Percentiles rank a stretch among this genome's conserved stretches.
These are phyloP conservation scores for Tricholauxania praeusta DNA, from an alignment of 2,888 invertebrate genomes.

Conservation along the genomic window DNA sequence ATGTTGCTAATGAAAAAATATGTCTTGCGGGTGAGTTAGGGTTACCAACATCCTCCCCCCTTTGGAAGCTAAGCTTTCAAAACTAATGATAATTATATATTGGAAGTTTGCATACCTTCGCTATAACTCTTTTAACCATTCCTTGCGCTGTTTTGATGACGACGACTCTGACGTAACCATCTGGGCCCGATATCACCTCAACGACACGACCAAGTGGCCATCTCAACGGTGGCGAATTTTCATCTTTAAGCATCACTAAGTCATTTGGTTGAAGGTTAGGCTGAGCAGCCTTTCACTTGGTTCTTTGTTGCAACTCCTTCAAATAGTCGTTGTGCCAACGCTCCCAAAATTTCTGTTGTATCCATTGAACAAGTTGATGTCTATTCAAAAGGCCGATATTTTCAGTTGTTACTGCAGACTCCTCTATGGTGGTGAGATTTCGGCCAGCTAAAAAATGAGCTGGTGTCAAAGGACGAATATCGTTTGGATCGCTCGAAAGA, in stretches of 20 bases:
- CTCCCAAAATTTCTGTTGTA: constrained; percentile 41
- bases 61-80: no score
- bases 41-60: no score
- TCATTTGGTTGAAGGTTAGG: constrained; percentile 26
- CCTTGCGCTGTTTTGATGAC: constrained; percentile 35
- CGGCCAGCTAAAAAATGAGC: constrained; percentile 28
- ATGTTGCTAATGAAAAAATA: no score
- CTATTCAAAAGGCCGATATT: constrained; percentile 21
- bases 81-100: no score
- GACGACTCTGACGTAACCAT: constrained; percentile 28
- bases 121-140: constrained; percentile 32
- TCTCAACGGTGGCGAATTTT: constrained; percentile 25
- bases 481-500: constrained; percentile 46
- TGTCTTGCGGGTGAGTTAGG: no score
- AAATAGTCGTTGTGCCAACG: no score
- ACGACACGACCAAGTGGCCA: constrained; percentile 33
- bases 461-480: constrained; percentile 20
- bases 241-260: constrained; percentile 31
- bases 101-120: constrained; percentile 26
- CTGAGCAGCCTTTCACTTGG: constrained; percentile 24
- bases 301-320: constrained; percentile 28
- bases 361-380: constrained; percentile 31
- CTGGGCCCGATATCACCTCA: constrained; percentile 18
- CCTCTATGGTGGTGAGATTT: constrained; percentile 2
- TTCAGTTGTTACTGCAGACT: constrained; percentile 3